Evolutionary conservation across 2,797 vertebrate species (phyloP).

Genomic region (Sitta carolinensis): DNA sequence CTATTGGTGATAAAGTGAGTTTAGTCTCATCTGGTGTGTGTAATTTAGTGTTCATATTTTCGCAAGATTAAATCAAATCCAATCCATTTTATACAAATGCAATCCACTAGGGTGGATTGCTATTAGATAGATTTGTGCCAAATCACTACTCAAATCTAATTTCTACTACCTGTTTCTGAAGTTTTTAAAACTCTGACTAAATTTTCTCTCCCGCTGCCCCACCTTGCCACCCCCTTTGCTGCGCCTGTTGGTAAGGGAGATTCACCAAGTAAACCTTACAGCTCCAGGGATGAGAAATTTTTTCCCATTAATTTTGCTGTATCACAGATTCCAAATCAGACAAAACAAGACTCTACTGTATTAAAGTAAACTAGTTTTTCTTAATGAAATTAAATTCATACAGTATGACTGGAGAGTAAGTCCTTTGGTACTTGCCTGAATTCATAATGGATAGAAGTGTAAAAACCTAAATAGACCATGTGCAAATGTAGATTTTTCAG

Average conservation of each 20-base stretch:
- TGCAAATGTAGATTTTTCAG: constrained; percentile 24
- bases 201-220: not conserved
- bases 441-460: constrained; percentile 40
- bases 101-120: not conserved
- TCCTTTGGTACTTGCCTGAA: constrained; percentile 44
- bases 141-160: not conserved
- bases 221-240: accelerated
- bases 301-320: constrained; percentile 19
- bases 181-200: not conserved
- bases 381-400: constrained; percentile 70
- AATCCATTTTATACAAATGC: not conserved
- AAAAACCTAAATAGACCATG: constrained; percentile 37
- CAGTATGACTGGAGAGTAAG: constrained; percentile 13
- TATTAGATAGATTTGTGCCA: not conserved
- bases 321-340: constrained; percentile 52
- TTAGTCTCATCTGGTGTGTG: not conserved
- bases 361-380: constrained; percentile 52
- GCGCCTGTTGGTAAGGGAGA: not conserved
- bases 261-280: constrained; percentile 27
- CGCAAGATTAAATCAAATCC: not conserved
- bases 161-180: constrained; percentile 9
- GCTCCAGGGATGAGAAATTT: not conserved
- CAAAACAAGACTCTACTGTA: constrained; percentile 43
- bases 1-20: not conserved
- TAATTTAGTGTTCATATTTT: not conserved